These are phyloP conservation scores for Ditula angustiorana DNA, from an alignment of 2,888 invertebrate species.

Conservation along the genomic window DNA sequence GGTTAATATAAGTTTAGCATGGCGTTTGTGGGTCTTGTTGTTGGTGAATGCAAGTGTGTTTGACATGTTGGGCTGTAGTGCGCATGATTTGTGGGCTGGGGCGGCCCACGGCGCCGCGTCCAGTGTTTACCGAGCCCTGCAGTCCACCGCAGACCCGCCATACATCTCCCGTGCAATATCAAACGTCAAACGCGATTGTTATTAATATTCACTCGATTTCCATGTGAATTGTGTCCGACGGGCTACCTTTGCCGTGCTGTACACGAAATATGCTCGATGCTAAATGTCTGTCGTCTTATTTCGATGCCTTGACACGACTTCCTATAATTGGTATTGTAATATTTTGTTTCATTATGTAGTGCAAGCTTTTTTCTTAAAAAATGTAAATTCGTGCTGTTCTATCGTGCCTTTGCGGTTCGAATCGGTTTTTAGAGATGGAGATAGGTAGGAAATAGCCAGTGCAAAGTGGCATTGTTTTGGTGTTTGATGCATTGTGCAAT, in stretches of 20 bases:
- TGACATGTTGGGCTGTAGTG: conserved; percentile 39
- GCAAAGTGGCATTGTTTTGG: conserved; percentile 49
- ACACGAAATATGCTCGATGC: background rate
- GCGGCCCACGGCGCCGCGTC: conserved; percentile 39
- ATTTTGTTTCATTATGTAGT: conserved; percentile 22
- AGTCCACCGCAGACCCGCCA: conserved; percentile 74
- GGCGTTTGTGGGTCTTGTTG: conserved; percentile 55
- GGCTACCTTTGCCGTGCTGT: conserved; percentile 39
- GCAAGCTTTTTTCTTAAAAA: conserved; percentile 12
- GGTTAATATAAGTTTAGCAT: conserved; percentile 74
- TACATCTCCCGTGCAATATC: conserved; percentile 79
- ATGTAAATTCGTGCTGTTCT: conserved; percentile 11
- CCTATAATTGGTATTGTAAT: conserved; percentile 34
- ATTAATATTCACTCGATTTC: conserved; percentile 57
- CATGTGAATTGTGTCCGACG: conserved; percentile 45
- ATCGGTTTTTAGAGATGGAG: background rate
- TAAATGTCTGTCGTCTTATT: conserved; percentile 6
- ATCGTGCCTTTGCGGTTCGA: background rate
- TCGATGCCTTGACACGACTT: conserved; percentile 2
- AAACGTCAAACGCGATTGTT: conserved; percentile 80
- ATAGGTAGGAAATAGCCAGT: conserved; percentile 1
- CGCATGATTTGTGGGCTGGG: conserved; percentile 38
- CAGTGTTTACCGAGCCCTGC: conserved; percentile 55
- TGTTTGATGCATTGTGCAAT: conserved; percentile 43
- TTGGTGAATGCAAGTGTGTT: conserved; percentile 59